Percentiles rank a stretch among this genome's conserved stretches.
phyloP scores from a whole-genome alignment of 2,888 invertebrate genomes.

The Hypomecis atomaria region DNA sequence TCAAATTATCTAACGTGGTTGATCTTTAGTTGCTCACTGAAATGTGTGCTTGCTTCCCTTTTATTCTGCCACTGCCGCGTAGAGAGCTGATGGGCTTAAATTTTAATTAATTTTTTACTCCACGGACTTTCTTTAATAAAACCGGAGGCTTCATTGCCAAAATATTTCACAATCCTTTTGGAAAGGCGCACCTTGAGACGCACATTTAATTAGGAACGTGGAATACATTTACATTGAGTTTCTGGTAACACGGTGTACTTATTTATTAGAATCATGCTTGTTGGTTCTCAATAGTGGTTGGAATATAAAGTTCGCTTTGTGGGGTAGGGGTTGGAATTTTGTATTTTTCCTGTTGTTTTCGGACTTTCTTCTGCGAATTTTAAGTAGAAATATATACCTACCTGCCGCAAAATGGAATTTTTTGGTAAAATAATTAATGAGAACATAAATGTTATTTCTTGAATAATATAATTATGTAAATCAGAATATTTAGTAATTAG shows the following conservation, averaged over 20 bases:
- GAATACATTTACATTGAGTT: constrained; percentile 37
- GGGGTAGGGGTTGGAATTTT: background rate
- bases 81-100: constrained; percentile 73
- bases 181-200: constrained; percentile 61
- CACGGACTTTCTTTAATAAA: constrained; percentile 72
- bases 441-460: too few relatives aligned
- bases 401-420: too few relatives aligned
- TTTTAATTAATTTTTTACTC: constrained; percentile 83
- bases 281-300: constrained; percentile 38
- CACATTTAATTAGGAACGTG: constrained; percentile 53
- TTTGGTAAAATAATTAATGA: too few relatives aligned
- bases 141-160: constrained; percentile 71
- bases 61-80: constrained; percentile 64
- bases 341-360: background rate
- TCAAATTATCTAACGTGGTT: constrained; percentile 75
- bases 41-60: constrained; percentile 69
- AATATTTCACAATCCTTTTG: constrained; percentile 73
- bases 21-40: constrained; percentile 80
- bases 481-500: too few relatives aligned
- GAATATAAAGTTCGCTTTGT: background rate
- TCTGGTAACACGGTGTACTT: constrained; percentile 23
- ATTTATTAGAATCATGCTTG: constrained; percentile 34
- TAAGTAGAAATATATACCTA: background rate
- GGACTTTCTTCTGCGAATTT: background rate
- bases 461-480: too few relatives aligned